Conservation (phyloP, 2,888 invertebrate species). For the Tricholauxania praeusta region DNA sequence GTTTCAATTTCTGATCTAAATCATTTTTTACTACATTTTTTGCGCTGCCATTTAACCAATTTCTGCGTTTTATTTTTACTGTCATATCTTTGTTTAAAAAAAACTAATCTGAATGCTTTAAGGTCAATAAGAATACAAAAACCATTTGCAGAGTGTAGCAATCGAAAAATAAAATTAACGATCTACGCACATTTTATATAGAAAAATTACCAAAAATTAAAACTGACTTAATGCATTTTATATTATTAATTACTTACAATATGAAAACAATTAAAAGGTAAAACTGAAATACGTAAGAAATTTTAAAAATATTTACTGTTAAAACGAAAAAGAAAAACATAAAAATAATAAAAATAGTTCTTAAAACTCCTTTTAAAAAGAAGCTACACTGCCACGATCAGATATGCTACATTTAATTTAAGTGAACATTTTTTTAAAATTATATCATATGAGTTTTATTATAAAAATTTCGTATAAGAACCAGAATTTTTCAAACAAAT, state of each 20-base stretch:
- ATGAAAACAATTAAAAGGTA: conserved; percentile 10
- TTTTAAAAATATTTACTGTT: conserved; percentile 25
- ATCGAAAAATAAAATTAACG: neutral
- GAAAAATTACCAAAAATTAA: conserved; percentile 4
- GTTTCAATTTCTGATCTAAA: neutral
- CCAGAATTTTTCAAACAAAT: no score
- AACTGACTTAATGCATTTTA: conserved; percentile 24
- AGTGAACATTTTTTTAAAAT: neutral
- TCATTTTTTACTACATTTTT: neutral
- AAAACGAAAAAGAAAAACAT: neutral
- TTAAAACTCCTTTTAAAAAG: neutral
- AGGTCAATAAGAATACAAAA: neutral
- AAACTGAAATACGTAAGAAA: conserved; percentile 27
- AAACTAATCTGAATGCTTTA: no score
- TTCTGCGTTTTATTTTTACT: neutral
- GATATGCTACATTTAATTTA: neutral
- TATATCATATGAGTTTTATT: no score
- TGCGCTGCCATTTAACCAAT: no score
- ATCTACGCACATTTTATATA: conserved; percentile 22
- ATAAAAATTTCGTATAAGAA: no score
- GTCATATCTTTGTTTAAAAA: neutral
- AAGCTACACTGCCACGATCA: conserved; percentile 41
- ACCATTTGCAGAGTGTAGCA: conserved; percentile 19
- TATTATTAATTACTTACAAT: conserved; percentile 9
- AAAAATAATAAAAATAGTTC: conserved; percentile 8